Conservation (phyloP, 2,888 invertebrate species). For the Escarpia spicata region DNA sequence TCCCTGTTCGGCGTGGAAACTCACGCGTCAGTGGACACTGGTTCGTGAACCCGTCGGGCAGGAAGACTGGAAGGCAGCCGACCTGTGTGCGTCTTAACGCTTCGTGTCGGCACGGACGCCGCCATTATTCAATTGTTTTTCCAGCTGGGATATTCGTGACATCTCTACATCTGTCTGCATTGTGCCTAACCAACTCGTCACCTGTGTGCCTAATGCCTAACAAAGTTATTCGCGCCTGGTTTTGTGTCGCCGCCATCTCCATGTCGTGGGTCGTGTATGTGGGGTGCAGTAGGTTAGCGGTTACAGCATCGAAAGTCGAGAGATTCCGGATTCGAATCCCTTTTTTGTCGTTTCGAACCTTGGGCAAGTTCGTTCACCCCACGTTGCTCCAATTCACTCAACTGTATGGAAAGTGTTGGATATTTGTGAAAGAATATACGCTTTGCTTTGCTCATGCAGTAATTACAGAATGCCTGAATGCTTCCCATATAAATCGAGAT, state of each 20-base stretch:
- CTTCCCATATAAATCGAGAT: too few relatives aligned
- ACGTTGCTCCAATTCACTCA: too few relatives aligned
- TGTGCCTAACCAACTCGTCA: neutral
- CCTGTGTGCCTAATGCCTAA: neutral
- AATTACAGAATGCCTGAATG: too few relatives aligned
- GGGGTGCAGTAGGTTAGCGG: too few relatives aligned
- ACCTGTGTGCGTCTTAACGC: neutral
- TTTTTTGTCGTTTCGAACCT: too few relatives aligned
- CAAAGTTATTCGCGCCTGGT: neutral
- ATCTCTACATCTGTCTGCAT: neutral
- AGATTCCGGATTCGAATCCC: too few relatives aligned
- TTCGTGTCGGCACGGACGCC: neutral
- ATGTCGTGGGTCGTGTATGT: too few relatives aligned
- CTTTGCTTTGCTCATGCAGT: too few relatives aligned
- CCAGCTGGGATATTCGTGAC: neutral
- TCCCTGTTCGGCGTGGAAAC: neutral
- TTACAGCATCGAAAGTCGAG: too few relatives aligned
- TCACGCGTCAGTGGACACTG: neutral
- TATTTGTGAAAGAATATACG: too few relatives aligned
- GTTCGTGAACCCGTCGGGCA: neutral
- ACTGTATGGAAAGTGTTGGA: too few relatives aligned
- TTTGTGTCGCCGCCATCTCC: neutral
- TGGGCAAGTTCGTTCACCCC: too few relatives aligned
- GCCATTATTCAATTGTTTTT: neutral
- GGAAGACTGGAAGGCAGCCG: neutral